These are phyloP conservation scores for Umimayanthus kanabou DNA, from an alignment of 92 coral and sea anemone genomes.

Conservation along the genomic window DNA sequence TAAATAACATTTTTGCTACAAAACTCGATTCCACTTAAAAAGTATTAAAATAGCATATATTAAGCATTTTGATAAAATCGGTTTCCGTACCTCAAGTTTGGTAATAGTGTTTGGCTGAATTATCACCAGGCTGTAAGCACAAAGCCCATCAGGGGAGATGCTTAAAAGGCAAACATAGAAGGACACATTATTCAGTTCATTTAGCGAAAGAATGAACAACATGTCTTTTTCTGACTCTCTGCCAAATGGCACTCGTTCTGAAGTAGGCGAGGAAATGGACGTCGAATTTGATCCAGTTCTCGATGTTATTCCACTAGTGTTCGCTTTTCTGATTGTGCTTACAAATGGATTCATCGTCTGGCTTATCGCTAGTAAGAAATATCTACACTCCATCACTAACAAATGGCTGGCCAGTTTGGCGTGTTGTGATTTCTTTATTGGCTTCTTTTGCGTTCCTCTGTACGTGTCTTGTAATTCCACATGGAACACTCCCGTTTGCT, in stretches of 20 bases:
- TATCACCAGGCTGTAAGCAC: background rate
- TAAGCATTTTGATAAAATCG: background rate
- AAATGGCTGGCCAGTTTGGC: constrained; percentile 39
- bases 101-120: background rate
- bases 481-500: constrained; percentile 3
- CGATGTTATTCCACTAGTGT: background rate
- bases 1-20: background rate
- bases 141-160: background rate
- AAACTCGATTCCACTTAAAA: too few species aligned
- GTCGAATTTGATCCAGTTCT: background rate
- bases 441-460: constrained; percentile 10
- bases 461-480: constrained; percentile 27
- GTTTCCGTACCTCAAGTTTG: background rate
- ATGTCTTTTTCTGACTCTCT: background rate
- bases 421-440: constrained; percentile 27
- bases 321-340: constrained; percentile 5
- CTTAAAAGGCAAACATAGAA: background rate
- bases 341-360: constrained; percentile 16
- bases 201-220: background rate
- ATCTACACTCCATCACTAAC: constrained; percentile 30
- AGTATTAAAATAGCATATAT: too few species aligned
- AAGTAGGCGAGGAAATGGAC: background rate
- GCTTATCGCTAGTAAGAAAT: background rate
- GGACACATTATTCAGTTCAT: too few species aligned
- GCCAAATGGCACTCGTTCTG: background rate